Evolutionary conservation across 2,888 invertebrate species (phyloP).

Genomic region (Rhagonycha fulva): DNA sequence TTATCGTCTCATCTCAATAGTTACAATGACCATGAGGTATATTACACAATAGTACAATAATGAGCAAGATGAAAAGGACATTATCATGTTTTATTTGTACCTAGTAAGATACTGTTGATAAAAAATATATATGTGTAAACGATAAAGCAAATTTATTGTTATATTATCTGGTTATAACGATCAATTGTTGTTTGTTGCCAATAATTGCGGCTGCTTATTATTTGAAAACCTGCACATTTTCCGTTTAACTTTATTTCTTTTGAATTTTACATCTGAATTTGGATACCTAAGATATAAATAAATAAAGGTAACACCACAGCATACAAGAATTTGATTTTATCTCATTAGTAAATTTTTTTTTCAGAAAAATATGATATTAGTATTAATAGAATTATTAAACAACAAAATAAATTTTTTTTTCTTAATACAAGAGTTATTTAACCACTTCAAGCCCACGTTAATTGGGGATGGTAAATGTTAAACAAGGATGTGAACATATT

Average conservation of each 20-base stretch:
- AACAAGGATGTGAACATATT: too few species aligned
- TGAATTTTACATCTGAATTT: not conserved
- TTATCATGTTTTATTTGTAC: constrained; percentile 45
- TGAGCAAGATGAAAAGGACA: constrained; percentile 50
- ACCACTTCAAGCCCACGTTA: too few species aligned
- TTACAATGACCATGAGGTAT: constrained; percentile 44
- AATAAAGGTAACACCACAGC: too few species aligned
- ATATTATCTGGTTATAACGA: constrained; percentile 21
- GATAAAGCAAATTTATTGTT: constrained; percentile 20
- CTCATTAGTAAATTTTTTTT: too few species aligned
- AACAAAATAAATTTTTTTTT: too few species aligned
- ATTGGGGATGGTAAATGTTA: too few species aligned
- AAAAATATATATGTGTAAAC: constrained; percentile 43
- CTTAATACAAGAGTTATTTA: too few species aligned
- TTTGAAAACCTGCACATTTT: not conserved
- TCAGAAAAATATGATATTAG: too few species aligned
- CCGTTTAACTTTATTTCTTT: not conserved
- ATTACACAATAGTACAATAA: constrained; percentile 50
- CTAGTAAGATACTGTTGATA: constrained; percentile 43
- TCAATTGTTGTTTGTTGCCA: not conserved
- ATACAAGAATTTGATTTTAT: too few species aligned
- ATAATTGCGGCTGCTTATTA: not conserved
- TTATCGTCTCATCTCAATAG: constrained; percentile 44
- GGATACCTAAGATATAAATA: too few species aligned
- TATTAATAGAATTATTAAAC: too few species aligned